Base-by-base conservation (phyloP, 2,797 vertebrate species). In the Hyperoplus immaculatus region DNA sequence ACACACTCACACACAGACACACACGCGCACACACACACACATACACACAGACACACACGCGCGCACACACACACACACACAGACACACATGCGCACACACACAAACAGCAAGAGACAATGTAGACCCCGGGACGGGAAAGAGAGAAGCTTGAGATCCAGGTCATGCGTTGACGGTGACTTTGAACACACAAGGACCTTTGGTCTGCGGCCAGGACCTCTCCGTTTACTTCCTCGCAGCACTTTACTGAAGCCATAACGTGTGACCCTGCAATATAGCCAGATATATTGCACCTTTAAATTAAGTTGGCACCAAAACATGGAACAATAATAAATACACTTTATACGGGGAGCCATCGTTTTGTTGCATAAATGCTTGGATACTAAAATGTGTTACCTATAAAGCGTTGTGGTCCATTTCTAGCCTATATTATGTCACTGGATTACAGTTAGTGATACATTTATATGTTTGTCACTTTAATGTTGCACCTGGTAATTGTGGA, bases 121-220 rank as follows among this genome's bases (percentile, higher is more conserved):
- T 49, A 77, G 80, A 69, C 80, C 71, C 73, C 4, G 2, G 83
- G 80, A 78, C 13, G 9, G 39, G 16, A 78, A 76, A 75, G 45
- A 73, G 72, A 83, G 83, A 85, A 56, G 72, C 70, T 77, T 75
- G 71, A 87, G 84, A 85, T 75, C 77, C 69, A 85, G 85, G 88
- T 90, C 84, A 79, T 47, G 15, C 64, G 64, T 60, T 78, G 54
- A 83, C 58, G 59, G 56, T 21, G 29, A 82, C 79, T 82, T 87
- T 83, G 73, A 82, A 76, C 57, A 59, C 70, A 68, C 54, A 15
- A 39, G 53, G 84, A 90, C 69, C 83, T 89, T 78, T 88, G 89
- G 90, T 81, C 80, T 74, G 82, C 38, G 59, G 70, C 70, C 50
- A 16, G 41, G 12, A 57, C 49, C 29, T 85, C 63, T 57, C 29